phyloP scores from a whole-genome alignment of 2,113 vertebrate genomes.

The Petrocephalus zakoni region DNA sequence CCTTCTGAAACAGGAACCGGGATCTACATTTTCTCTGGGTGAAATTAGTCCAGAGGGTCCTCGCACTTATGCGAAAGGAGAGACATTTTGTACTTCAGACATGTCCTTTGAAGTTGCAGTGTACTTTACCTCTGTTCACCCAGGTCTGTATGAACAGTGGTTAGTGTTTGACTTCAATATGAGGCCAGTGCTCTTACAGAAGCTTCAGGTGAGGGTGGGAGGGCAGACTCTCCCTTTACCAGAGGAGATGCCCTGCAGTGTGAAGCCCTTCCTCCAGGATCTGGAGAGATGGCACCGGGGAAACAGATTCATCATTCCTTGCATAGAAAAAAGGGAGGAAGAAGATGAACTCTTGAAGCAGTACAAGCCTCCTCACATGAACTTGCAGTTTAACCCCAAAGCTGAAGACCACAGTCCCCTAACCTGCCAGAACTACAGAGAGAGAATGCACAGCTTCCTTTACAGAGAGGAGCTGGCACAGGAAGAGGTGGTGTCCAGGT shows the following conservation, averaged over 20 bases:
- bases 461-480: slow-evolving; percentile 69
- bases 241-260: background rate
- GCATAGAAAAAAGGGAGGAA: slow-evolving; percentile 44
- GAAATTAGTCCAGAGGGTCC: slow-evolving; percentile 33
- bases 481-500: slow-evolving; percentile 61
- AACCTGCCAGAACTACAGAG: slow-evolving; percentile 63
- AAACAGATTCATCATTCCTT: slow-evolving; percentile 68
- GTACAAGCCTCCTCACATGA: slow-evolving; percentile 64
- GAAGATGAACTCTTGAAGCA: slow-evolving; percentile 61
- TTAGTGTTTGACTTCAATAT: slow-evolving; percentile 74
- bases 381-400: slow-evolving; percentile 27
- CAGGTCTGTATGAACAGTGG: slow-evolving; percentile 84
- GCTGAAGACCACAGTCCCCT: slow-evolving; percentile 23
- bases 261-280: slow-evolving; percentile 4
- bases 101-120: slow-evolving; percentile 54
- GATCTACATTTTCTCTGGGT: slow-evolving; percentile 65
- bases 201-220: slow-evolving; percentile 66
- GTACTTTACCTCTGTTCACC: slow-evolving; percentile 50
- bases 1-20: slow-evolving; percentile 70
- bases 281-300: slow-evolving; percentile 66
- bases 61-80: slow-evolving; percentile 58
- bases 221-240: slow-evolving; percentile 1
- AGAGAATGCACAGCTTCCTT: slow-evolving; percentile 77
- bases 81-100: slow-evolving; percentile 39
- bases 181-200: slow-evolving; percentile 70